Percentiles rank a stretch among this genome's conserved stretches.
These are phyloP conservation scores for Amphiduros pacificus DNA, from an alignment of 2,888 invertebrate genomes.

Conservation along the genomic window DNA sequence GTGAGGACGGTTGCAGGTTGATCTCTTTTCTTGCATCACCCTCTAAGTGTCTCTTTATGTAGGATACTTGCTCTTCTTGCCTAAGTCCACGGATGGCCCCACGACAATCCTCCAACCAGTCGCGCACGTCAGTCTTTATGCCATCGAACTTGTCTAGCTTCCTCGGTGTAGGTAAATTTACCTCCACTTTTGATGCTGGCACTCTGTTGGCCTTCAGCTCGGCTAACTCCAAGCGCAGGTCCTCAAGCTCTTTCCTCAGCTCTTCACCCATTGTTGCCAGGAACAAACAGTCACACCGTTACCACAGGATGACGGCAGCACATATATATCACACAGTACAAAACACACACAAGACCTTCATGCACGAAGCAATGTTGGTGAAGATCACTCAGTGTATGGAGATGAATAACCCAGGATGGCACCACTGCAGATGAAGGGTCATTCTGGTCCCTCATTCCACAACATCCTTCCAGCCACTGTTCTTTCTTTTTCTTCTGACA, in stretches of 20 bases:
- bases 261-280: not conserved
- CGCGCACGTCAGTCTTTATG: not conserved
- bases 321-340: too few species aligned
- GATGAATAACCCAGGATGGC: too few species aligned
- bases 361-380: too few species aligned
- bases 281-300: too few species aligned
- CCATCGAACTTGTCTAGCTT: not conserved
- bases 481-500: too few species aligned
- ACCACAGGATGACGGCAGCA: too few species aligned
- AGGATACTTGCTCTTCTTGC: not conserved
- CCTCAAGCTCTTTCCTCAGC: not conserved
- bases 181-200: not conserved
- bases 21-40: not conserved
- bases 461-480: too few species aligned
- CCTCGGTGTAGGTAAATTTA: not conserved
- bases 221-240: too few species aligned
- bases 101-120: not conserved
- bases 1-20: not conserved
- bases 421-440: too few species aligned
- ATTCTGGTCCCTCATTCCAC: too few species aligned
- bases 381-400: too few species aligned
- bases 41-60: not conserved
- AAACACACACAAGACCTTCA: too few species aligned
- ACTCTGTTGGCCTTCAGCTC: not conserved
- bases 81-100: not conserved